Evolutionary conservation across 2,888 invertebrate genomes (phyloP).

Genomic region (Choreutis nemorana): DNA sequence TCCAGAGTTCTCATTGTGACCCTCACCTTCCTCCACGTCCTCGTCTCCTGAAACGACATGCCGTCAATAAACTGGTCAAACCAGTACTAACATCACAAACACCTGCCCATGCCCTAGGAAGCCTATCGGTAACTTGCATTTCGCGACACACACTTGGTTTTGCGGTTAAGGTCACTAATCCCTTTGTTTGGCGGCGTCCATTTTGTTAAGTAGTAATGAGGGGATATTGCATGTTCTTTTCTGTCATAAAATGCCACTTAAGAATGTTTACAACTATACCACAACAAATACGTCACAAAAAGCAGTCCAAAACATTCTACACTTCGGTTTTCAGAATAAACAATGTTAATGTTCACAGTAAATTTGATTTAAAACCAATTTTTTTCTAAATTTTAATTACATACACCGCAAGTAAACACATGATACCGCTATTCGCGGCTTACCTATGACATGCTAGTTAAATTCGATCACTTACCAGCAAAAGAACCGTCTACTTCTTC

Average conservation of each 20-base stretch:
- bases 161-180: slow-evolving; percentile 70
- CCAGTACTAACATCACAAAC: slow-evolving; percentile 31
- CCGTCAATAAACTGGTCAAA: slow-evolving; percentile 49
- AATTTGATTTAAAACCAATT: slow-evolving; percentile 22
- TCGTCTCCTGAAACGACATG: slow-evolving; percentile 67
- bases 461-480: slow-evolving; percentile 77
- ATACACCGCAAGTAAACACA: slow-evolving; percentile 66
- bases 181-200: slow-evolving; percentile 81
- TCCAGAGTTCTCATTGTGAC: slow-evolving; percentile 74
- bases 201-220: slow-evolving; percentile 78
- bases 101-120: slow-evolving; percentile 27
- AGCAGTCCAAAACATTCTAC: slow-evolving; percentile 18
- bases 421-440: slow-evolving; percentile 68
- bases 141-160: slow-evolving; percentile 38
- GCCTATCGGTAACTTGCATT: slow-evolving; percentile 25
- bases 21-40: slow-evolving; percentile 74
- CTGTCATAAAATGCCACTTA: slow-evolving; percentile 65
- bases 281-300: slow-evolving; percentile 43
- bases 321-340: slow-evolving; percentile 17
- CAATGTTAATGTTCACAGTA: slow-evolving; percentile 12
- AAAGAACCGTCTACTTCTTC: slow-evolving; percentile 88
- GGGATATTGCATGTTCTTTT: slow-evolving; percentile 73
- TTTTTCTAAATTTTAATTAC: slow-evolving; percentile 62
- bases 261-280: slow-evolving; percentile 60
- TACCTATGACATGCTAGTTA: slow-evolving; percentile 65